Evolutionary conservation across 2,113 vertebrate species (phyloP).

Genomic region (Eulacestoma nigropectus): DNA sequence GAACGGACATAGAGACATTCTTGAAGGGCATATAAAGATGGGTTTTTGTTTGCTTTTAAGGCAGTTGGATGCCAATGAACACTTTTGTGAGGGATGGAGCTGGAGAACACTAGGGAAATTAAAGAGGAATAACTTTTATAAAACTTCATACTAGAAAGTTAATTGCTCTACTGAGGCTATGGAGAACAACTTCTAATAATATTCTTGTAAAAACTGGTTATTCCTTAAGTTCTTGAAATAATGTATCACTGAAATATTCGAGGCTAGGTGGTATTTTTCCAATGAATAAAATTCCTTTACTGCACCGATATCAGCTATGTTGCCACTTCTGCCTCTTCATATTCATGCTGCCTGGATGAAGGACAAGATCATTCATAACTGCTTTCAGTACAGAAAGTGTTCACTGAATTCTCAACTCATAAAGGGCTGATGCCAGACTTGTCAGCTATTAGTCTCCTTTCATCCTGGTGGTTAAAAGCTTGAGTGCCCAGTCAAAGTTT

Average conservation of each 20-base stretch:
- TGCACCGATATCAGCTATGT: neutral
- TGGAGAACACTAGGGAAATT: neutral
- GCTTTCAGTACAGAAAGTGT: neutral
- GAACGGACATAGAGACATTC: neutral
- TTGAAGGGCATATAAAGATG: fast-evolving
- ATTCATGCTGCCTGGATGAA: neutral
- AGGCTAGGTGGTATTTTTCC: neutral
- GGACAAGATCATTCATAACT: neutral
- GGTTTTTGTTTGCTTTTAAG: neutral
- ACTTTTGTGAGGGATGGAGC: neutral
- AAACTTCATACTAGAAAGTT: neutral
- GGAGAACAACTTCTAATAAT: neutral
- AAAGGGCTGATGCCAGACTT: neutral
- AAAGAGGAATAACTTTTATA: neutral
- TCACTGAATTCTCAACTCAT: neutral
- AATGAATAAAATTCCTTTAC: neutral
- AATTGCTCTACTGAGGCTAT: neutral
- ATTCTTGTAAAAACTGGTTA: neutral
- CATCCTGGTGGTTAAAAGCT: neutral
- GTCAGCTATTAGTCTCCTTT: neutral
- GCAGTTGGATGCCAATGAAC: neutral
- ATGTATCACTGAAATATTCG: neutral
- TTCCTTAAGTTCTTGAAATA: neutral
- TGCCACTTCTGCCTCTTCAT: neutral
- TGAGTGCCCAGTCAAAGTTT: neutral